Evolutionary conservation across 2,113 vertebrate genomes (phyloP).

Genomic region (Zingel zingel): DNA sequence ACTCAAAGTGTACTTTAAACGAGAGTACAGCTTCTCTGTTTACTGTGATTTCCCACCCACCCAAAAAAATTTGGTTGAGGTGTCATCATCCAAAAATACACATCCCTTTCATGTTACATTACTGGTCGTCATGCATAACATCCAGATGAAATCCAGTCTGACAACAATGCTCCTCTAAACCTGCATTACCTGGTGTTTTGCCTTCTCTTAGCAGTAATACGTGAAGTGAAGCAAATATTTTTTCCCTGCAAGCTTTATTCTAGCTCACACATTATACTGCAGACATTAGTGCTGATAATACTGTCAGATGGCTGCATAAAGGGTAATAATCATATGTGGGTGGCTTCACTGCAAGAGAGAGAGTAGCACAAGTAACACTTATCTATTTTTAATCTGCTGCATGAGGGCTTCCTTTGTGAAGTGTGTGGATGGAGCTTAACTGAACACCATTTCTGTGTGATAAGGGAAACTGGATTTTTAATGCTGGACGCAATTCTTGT

Average conservation of each 20-base stretch:
- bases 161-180: neutral
- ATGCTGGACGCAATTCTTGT: neutral
- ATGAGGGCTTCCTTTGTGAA: constrained; percentile 68
- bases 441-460: constrained; percentile 32
- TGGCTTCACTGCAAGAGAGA: constrained; percentile 54
- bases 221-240: neutral
- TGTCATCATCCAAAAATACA: constrained; percentile 8
- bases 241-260: constrained; percentile 12
- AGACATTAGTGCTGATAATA: constrained; percentile 43
- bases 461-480: constrained; percentile 10
- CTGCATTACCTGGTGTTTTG: neutral
- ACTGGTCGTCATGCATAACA: neutral
- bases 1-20: constrained; percentile 10
- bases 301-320: constrained; percentile 54
- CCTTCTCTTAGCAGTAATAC: neutral
- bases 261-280: neutral
- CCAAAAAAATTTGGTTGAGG: neutral
- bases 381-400: constrained; percentile 74
- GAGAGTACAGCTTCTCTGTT: constrained; percentile 7
- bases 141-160: neutral
- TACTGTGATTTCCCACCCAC: neutral
- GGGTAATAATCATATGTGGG: constrained; percentile 67
- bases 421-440: constrained; percentile 50
- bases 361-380: constrained; percentile 70
- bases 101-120: neutral